Base-by-base conservation (phyloP, 2,113 vertebrate genomes). In the Panthera uncia region DNA sequence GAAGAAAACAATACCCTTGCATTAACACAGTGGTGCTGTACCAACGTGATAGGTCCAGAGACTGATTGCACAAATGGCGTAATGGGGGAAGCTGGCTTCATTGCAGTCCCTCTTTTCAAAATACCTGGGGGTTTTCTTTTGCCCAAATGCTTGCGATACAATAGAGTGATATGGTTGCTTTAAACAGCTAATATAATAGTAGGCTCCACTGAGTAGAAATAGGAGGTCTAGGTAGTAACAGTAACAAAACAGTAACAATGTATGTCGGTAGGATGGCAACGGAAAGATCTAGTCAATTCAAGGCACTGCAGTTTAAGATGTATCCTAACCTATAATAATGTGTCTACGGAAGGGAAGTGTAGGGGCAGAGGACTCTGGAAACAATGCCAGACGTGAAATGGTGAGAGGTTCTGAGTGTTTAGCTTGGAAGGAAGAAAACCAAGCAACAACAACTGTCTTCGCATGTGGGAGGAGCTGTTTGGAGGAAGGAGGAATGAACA, bases 41-140 rank as follows among this genome's bases (percentile, higher is more conserved):
- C 18, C 38, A 71, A 81, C 2, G 41, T 19, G 45, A 14, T 25
- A 41, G 36, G 52, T 89, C 48, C 69, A 96, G 82, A 95, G 71
- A 90, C 18, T 36, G 71, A 61, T 7, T 41, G 23, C 45, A 36
- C 16, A 41, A 15, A 13, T 48, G 50, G 74, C 21, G 4, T 66
- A 55, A 31, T 0, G 5, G 15, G 31, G 66, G 63, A 38, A 74
- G 12, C 31, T 90, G 18, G 33, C 38, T 86, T 89, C 89, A 91
- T 5, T 71, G 41, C 52, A 68, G 3, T 57, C 68, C 57, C 61
- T 96, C 16, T 78, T 90, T 94, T 80, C 73, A 93, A 91, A 94
- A 45, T 52, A 89, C 73, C 73, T 66, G 19, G 65, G 76, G 15
- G 55, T 93, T 95, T 87, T 83, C 41, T 96, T 61, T 23, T 82